These are phyloP conservation scores for Parnassius glacialis DNA, from an alignment of 2,888 invertebrate genomes.

Conservation along the genomic window DNA sequence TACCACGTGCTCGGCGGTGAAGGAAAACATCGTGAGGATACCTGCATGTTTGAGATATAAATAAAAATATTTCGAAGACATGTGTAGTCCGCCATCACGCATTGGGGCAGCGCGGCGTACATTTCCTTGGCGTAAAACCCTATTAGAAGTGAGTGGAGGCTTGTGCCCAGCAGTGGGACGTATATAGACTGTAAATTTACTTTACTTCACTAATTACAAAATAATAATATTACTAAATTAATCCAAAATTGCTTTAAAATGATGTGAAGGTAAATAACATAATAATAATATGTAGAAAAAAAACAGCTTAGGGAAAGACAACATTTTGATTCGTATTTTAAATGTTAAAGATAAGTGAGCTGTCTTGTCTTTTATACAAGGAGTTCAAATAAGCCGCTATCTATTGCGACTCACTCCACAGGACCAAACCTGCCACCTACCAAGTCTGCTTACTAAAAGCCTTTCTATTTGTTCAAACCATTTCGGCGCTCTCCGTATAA, in stretches of 20 bases:
- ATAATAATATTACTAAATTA: not conserved
- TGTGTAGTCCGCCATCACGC: too few relatives aligned
- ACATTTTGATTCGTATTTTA: slow-evolving; percentile 21
- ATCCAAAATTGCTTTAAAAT: not conserved
- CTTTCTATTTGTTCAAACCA: slow-evolving; percentile 53
- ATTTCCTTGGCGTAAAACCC: too few relatives aligned
- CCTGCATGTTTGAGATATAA: too few relatives aligned
- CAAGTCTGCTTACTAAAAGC: slow-evolving; percentile 48
- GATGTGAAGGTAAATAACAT: not conserved
- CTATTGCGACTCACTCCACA: slow-evolving; percentile 35
- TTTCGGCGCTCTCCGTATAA: slow-evolving; percentile 47
- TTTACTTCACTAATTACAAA: too few relatives aligned
- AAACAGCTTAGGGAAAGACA: slow-evolving; percentile 1
- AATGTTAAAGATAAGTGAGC: slow-evolving; percentile 1
- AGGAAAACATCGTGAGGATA: too few relatives aligned
- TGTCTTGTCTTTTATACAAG: slow-evolving; percentile 5
- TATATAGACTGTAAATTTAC: too few relatives aligned
- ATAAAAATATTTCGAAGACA: too few relatives aligned
- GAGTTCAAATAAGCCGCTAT: slow-evolving; percentile 34
- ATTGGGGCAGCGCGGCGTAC: too few relatives aligned
- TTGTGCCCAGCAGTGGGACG: too few relatives aligned
- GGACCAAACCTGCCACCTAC: slow-evolving; percentile 31
- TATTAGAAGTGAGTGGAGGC: too few relatives aligned
- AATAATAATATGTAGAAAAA: not conserved
- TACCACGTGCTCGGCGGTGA: too few relatives aligned